These are phyloP conservation scores for Halictus rubicundus DNA, from an alignment of 1,140 invertebrate species.

Conservation along the genomic window DNA sequence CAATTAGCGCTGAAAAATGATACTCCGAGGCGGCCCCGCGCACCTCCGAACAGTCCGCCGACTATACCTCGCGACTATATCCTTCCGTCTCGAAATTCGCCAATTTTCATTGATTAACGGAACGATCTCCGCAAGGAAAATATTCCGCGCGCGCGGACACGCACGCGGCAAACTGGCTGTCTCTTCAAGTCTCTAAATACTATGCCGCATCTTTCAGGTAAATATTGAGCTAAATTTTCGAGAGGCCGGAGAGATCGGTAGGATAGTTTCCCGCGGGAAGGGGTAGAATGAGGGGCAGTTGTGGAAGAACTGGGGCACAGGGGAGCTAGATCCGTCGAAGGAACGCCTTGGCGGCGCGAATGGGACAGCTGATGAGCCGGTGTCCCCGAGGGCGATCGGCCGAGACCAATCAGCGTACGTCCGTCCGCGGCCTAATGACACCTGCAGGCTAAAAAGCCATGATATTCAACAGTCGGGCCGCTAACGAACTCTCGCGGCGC, in stretches of 20 bases:
- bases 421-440: slow-evolving; percentile 76
- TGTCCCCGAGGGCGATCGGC: slow-evolving; percentile 76
- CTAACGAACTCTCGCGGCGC: slow-evolving; percentile 73
- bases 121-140: background rate
- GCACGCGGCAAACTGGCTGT: too few relatives aligned
- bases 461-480: slow-evolving; percentile 74
- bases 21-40: background rate
- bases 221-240: too few relatives aligned
- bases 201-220: too few relatives aligned
- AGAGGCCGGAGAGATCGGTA: too few relatives aligned
- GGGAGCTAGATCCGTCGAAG: background rate
- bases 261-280: background rate
- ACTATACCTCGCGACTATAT: background rate
- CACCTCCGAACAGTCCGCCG: background rate
- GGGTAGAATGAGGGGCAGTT: too few relatives aligned
- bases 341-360: slow-evolving; percentile 60
- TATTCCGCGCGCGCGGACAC: background rate
- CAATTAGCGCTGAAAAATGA: slow-evolving; percentile 35
- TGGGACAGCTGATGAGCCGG: slow-evolving; percentile 76
- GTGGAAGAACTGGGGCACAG: background rate
- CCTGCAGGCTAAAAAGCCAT: slow-evolving; percentile 79
- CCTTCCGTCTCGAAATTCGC: background rate
- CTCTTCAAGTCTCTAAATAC: too few relatives aligned
- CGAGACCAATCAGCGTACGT: slow-evolving; percentile 77
- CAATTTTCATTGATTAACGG: background rate